Evolutionary conservation across 2,888 invertebrate species (phyloP).

Genomic region (Periphyllus acericola): DNA sequence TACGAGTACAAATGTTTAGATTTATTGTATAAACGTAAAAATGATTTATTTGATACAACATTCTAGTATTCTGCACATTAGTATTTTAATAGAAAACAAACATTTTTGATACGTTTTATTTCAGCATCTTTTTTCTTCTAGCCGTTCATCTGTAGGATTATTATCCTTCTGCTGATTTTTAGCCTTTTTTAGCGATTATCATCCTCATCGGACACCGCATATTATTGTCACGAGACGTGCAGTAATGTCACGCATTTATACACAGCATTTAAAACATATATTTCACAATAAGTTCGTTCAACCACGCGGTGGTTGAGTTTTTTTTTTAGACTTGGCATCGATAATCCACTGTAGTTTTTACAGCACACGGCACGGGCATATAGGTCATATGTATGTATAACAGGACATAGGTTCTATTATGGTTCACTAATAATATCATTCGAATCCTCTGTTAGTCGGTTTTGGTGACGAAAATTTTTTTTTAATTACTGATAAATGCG

Average conservation of each 20-base stretch:
- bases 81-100: too few species aligned
- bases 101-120: too few species aligned
- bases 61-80: too few species aligned
- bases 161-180: background rate
- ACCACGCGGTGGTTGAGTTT: background rate
- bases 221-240: background rate
- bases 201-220: background rate
- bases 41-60: too few species aligned
- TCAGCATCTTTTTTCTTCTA: too few species aligned
- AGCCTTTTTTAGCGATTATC: background rate
- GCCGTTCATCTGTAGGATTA: too few species aligned
- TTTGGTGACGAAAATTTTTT: background rate
- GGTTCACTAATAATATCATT: background rate
- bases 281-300: conserved; percentile 30
- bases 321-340: conserved; percentile 62
- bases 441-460: too few species aligned
- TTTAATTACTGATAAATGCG: background rate
- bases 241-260: background rate
- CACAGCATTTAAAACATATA: background rate
- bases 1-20: too few species aligned
- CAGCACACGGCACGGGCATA: background rate
- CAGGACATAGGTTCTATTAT: background rate
- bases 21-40: too few species aligned
- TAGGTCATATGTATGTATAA: background rate
- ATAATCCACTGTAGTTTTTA: conserved; percentile 39